These are phyloP conservation scores for Aspiorhynchus laticeps DNA, from an alignment of 2,113 vertebrate species.

Conservation along the genomic window DNA sequence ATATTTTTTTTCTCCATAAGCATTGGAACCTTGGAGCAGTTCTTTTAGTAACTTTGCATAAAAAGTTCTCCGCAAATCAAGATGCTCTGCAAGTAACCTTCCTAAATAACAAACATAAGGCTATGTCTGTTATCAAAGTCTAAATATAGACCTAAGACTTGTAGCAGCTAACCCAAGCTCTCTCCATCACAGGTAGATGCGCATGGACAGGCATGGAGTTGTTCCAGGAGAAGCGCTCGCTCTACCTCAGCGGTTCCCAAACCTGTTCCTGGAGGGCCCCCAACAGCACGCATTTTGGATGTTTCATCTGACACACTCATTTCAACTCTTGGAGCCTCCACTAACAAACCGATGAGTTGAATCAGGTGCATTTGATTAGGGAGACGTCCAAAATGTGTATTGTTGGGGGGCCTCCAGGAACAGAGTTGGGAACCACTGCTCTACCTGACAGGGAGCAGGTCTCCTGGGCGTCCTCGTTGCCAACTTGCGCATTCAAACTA, in stretches of 20 bases:
- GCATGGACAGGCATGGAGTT: constrained; percentile 69
- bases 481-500: constrained; percentile 13
- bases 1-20: neutral
- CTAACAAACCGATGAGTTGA: constrained; percentile 17
- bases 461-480: neutral
- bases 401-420: neutral
- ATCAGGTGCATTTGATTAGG: constrained; percentile 17
- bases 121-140: neutral
- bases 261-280: constrained; percentile 3
- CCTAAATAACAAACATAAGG: neutral
- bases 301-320: neutral
- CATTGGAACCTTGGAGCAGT: neutral
- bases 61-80: neutral
- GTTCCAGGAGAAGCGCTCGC: constrained; percentile 64
- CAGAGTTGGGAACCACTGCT: constrained; percentile 15
- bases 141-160: neutral
- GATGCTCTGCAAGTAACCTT: neutral
- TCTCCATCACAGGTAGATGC: constrained; percentile 60
- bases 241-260: constrained; percentile 22
- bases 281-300: neutral
- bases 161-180: constrained; percentile 45
- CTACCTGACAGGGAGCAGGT: constrained; percentile 24
- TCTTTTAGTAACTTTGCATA: neutral
- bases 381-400: neutral
- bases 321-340: neutral